These are phyloP conservation scores for Leptopterna dolabrata DNA, from an alignment of 2,888 invertebrate genomes.

Conservation along the genomic window DNA sequence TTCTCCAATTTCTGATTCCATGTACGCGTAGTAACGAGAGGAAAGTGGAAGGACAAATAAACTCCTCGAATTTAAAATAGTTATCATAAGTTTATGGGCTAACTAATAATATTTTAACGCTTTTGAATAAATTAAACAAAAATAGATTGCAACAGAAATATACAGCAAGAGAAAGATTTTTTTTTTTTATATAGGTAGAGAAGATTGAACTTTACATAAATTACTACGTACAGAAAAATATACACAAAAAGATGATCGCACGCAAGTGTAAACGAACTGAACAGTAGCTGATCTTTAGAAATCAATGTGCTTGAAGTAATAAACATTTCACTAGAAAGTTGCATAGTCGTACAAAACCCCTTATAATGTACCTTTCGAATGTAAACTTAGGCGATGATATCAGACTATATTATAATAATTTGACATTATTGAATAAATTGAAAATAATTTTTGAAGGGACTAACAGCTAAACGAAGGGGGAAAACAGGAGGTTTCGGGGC, in stretches of 20 bases:
- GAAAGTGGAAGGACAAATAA: background rate
- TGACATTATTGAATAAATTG: conserved; percentile 8
- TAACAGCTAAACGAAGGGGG: background rate
- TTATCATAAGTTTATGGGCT: conserved; percentile 5
- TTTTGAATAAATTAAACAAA: conserved; percentile 1
- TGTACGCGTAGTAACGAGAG: background rate
- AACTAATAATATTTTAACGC: background rate
- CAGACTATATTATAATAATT: conserved; percentile 5
- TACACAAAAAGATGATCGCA: background rate
- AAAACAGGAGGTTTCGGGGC: background rate
- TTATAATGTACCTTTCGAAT: background rate
- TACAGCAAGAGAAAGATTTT: background rate
- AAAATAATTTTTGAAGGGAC: conserved; percentile 4
- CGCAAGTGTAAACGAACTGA: background rate
- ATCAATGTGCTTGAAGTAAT: background rate
- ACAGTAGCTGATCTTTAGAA: background rate
- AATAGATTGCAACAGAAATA: background rate
- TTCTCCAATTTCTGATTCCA: too few relatives aligned
- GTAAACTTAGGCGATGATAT: background rate
- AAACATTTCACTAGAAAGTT: background rate
- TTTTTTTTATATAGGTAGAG: background rate
- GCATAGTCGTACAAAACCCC: background rate
- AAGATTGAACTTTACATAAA: conserved; percentile 7
- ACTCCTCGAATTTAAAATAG: background rate
- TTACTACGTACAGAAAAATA: conserved; percentile 3